Conservation (phyloP, 2,113 vertebrate species). For the Centropus unirufus region DNA sequence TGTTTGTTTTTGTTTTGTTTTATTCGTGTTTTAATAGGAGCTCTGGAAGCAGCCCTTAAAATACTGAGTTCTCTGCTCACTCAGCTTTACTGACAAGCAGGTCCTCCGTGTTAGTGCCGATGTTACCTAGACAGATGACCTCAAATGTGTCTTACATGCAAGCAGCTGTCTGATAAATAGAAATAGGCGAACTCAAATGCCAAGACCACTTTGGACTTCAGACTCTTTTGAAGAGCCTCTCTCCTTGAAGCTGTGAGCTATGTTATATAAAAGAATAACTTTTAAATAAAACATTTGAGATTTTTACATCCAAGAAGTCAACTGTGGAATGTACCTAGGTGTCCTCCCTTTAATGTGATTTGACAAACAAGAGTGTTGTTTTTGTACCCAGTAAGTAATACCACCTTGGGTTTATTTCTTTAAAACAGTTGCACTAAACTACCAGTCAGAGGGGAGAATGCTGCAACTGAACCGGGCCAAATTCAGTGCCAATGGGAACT, state of each 20-base stretch:
- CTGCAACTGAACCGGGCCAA: constrained; percentile 96
- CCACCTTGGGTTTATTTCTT: neutral
- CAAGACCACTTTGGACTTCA: neutral
- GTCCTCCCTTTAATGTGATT: neutral
- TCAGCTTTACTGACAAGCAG: neutral
- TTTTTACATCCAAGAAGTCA: neutral
- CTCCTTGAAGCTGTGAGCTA: neutral
- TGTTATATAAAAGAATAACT: neutral
- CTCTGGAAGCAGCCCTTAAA: neutral
- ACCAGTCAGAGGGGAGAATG: constrained; percentile 95
- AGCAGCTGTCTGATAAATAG: neutral
- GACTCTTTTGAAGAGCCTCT: neutral
- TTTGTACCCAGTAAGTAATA: neutral
- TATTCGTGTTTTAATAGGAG: neutral
- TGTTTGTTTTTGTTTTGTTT: accelerated
- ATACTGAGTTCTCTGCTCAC: neutral
- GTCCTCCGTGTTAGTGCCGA: neutral
- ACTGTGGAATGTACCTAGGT: neutral
- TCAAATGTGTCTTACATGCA: neutral
- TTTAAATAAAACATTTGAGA: neutral
- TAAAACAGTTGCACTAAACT: constrained; percentile 91
- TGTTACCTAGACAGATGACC: neutral
- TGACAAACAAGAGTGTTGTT: neutral
- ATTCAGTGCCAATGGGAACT: constrained; percentile 93
- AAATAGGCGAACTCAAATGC: neutral